These are phyloP conservation scores for Cactoblastis cactorum DNA, from an alignment of 2,888 invertebrate species.

Conservation along the genomic window DNA sequence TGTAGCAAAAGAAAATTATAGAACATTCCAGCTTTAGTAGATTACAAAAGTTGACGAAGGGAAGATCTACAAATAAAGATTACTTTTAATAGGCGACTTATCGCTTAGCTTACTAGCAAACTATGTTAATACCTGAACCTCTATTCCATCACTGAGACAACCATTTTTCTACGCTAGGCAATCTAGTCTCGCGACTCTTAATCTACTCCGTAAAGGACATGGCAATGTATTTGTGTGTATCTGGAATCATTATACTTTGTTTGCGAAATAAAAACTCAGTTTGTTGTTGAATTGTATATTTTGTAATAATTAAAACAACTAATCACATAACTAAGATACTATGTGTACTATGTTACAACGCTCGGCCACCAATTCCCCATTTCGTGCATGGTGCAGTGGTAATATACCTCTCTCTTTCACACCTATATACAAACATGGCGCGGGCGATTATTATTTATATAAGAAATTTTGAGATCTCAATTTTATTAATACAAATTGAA, in stretches of 20 bases:
- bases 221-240: no score
- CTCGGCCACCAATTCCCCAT: constrained; percentile 67
- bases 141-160: no score
- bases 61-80: no score
- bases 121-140: no score
- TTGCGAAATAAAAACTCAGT: constrained; percentile 29
- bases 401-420: constrained; percentile 29
- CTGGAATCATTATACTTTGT: background rate
- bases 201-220: no score
- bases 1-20: no score
- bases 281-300: constrained; percentile 59
- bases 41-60: no score
- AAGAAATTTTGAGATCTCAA: constrained; percentile 18
- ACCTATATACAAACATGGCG: constrained; percentile 55
- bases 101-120: no score
- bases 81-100: no score
- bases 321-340: constrained; percentile 40
- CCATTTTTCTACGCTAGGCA: no score
- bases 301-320: constrained; percentile 67
- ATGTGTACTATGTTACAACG: constrained; percentile 35
- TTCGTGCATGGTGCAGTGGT: constrained; percentile 69
- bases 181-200: no score
- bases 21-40: no score
- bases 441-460: constrained; percentile 30
- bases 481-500: background rate